Base-by-base conservation (phyloP, 2,113 vertebrate species). In the Telmatochromis sp. region DNA sequence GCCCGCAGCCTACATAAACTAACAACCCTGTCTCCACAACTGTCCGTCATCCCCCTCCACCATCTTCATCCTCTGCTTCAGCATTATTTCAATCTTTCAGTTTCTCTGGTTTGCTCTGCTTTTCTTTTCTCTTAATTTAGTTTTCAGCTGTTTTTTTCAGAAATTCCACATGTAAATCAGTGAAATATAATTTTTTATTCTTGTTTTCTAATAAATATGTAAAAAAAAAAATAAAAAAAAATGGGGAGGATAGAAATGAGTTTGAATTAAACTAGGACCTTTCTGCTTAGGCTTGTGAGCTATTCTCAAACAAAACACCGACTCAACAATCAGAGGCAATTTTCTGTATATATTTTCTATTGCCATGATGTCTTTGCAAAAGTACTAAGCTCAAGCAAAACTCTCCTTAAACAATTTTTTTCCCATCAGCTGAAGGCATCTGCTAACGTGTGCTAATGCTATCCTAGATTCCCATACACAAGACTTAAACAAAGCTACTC, bases 1-100 rank as follows among this genome's bases (percentile, higher is more conserved):
- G 98, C 96, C 97, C 96, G 95, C 95, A 96, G 96, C 97, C 97
- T 97, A 96, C 97, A 96, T 98, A 98, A 98, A 97, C 97, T 97
- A 98, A 98, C 97, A 98, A 97, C 93, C 96, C 97, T 97, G 97
- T 97, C 98, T 97, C 96, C 96, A 90, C 88, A 91, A 95, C 95
- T 97, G 97, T 97, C 97, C 94, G 91, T 98, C 98, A 98, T 90
- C 95, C 96, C 95, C 90, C 96, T 96, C 96, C 82, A 88, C 90
- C 84, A 88, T 95, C 95, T 96, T 87, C 80, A 84, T 90, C 82
- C 84, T 73, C 80, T 51, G n/a, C 75, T 80, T 86, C 23, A 42
- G 84, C 79, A 23, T 86, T 73, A 49, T 73, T 80, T 87, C 40
- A 84, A 9, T 53, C 45, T 37, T 86, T 58, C 49, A 8, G 12